Percentiles rank a stretch among this genome's conserved stretches.
phyloP scores from a whole-genome alignment of 2,888 invertebrate genomes.

The Lithophane semibrunnea region DNA sequence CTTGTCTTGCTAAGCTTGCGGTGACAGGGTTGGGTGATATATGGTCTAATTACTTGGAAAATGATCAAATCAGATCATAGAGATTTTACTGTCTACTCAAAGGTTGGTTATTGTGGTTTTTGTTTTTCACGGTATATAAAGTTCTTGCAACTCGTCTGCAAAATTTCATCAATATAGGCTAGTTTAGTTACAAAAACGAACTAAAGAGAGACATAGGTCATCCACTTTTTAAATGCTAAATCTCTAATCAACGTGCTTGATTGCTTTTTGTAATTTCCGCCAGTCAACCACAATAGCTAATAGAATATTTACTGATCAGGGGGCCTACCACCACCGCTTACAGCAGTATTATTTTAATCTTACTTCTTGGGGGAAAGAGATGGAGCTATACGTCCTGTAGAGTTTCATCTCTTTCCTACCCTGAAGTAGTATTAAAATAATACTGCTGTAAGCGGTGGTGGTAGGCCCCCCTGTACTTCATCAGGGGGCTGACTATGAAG shows the following conservation, averaged over 20 bases:
- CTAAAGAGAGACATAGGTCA: neutral
- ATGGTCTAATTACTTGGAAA: constrained; percentile 1
- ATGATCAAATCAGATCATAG: neutral
- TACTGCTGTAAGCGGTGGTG: too few species aligned
- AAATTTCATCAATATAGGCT: neutral
- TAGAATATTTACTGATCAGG: neutral
- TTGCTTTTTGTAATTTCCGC: neutral
- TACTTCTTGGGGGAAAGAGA: too few species aligned
- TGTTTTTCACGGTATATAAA: neutral
- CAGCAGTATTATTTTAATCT: too few species aligned
- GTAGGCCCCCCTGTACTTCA: neutral
- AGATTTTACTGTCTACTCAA: neutral
- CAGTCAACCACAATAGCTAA: neutral
- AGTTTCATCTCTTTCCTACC: too few species aligned
- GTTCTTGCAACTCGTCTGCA: neutral
- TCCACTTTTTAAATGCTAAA: neutral
- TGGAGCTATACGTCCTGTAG: too few species aligned
- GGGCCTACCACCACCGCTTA: too few species aligned
- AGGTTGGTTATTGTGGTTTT: neutral
- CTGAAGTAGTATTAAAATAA: too few species aligned
- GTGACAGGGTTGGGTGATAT: constrained; percentile 5
- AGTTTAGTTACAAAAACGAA: neutral
- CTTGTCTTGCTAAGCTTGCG: neutral
- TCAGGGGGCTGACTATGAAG: too few species aligned
- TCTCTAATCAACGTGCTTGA: neutral